Evolutionary conservation across 2,888 invertebrate species (phyloP).

Genomic region (Leptopilina myrica): DNA sequence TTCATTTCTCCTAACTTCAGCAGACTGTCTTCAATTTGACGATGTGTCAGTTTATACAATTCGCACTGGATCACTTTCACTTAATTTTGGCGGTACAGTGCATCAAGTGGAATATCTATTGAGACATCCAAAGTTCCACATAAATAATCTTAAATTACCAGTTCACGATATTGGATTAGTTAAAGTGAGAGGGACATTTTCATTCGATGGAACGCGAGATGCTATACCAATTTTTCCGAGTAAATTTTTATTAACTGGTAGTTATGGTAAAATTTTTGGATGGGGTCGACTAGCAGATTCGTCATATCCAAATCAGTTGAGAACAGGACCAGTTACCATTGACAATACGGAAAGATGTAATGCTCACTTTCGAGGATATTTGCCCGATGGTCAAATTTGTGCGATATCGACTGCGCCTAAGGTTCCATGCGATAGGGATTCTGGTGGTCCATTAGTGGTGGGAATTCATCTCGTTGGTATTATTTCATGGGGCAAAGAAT

Average conservation of each 20-base stretch:
- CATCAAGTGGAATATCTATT: not conserved
- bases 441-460: not conserved
- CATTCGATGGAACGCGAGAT: not conserved
- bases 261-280: not conserved
- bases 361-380: not conserved
- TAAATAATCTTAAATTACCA: not conserved
- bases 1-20: not conserved
- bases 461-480: slow-evolving; percentile 1
- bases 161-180: not conserved
- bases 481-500: not conserved
- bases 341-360: not conserved
- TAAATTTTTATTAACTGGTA: not conserved
- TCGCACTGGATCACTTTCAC: not conserved
- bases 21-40: not conserved
- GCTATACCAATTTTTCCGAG: not conserved
- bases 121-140: not conserved
- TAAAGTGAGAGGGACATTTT: not conserved
- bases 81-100: not conserved
- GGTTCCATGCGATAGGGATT: not conserved
- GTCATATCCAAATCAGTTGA: not conserved
- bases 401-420: not conserved
- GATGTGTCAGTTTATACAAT: not conserved
- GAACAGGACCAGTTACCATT: not conserved
- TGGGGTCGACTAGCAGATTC: not conserved
- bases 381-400: not conserved